Evolutionary conservation across 2,888 invertebrate genomes (phyloP).

Genomic region (Stomorhina lunata): DNA sequence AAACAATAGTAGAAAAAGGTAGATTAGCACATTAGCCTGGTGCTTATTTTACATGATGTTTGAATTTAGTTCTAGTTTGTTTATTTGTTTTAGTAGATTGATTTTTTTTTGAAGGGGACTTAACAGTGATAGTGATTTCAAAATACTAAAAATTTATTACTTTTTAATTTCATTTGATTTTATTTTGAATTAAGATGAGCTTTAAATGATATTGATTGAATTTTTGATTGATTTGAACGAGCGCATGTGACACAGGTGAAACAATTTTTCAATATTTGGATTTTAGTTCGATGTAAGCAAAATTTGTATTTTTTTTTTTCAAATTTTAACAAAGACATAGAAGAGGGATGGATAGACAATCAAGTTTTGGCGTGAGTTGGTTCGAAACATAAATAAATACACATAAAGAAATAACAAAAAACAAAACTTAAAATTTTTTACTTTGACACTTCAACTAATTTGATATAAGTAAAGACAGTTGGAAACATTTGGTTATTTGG

Average conservation of each 20-base stretch:
- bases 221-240: constrained; percentile 47
- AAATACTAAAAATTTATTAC: constrained; percentile 34
- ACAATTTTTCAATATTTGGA: constrained; percentile 26
- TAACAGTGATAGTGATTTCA: constrained; percentile 60
- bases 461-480: constrained; percentile 2
- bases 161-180: constrained; percentile 26
- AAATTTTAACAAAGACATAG: constrained; percentile 31
- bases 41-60: constrained; percentile 43
- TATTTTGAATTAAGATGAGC: constrained; percentile 50
- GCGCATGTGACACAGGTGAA: constrained; percentile 61
- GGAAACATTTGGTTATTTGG: constrained; percentile 23
- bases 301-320: constrained; percentile 33
- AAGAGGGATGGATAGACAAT: constrained; percentile 30
- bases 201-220: constrained; percentile 42
- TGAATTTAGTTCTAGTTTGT: constrained; percentile 53
- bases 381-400: constrained; percentile 35
- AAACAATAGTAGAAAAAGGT: constrained; percentile 51
- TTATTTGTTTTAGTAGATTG: constrained; percentile 66
- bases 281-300: constrained; percentile 57
- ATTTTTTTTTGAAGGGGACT: constrained; percentile 62
- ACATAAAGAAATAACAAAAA: constrained; percentile 17
- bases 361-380: constrained; percentile 12
- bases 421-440: constrained; percentile 23
- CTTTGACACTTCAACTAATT: constrained; percentile 30
- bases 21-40: constrained; percentile 55